These are phyloP conservation scores for Coleophora flavipennella DNA, from an alignment of 2,888 invertebrate genomes.

Conservation along the genomic window DNA sequence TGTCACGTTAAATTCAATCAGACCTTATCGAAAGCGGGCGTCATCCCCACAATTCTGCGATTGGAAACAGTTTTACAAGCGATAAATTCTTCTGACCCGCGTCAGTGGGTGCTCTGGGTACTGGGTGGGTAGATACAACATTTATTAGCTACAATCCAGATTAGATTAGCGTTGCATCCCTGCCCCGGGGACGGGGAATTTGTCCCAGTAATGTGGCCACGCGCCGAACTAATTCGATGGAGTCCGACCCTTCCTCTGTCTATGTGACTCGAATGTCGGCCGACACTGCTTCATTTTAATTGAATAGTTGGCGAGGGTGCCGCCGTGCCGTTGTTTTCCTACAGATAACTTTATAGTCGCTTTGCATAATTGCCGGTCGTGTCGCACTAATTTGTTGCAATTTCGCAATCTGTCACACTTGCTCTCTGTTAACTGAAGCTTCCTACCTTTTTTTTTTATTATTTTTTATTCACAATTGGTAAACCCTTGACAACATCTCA, in stretches of 20 bases:
- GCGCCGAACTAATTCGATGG: conserved; percentile 67
- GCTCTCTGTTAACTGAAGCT: conserved; percentile 3
- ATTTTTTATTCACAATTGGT: too few relatives aligned
- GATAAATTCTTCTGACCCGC: conserved; percentile 64
- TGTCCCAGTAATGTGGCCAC: conserved; percentile 70
- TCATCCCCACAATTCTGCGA: conserved; percentile 60
- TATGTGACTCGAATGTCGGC: conserved; percentile 65
- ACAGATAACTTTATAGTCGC: conserved; percentile 63
- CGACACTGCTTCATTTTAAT: conserved; percentile 66
- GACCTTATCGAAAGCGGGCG: conserved; percentile 41
- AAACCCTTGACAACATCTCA: too few relatives aligned
- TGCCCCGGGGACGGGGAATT: conserved; percentile 56
- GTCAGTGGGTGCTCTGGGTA: conserved; percentile 32
- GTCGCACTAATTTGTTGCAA: conserved; percentile 60
- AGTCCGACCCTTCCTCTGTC: conserved; percentile 45
- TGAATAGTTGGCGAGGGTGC: conserved; percentile 63
- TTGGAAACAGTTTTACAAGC: conserved; percentile 73
- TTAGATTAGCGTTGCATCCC: conserved; percentile 71
- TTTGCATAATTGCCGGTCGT: conserved; percentile 64
- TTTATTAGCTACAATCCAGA: conserved; percentile 71
- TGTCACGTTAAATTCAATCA: conserved; percentile 65
- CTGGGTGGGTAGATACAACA: conserved; percentile 38
- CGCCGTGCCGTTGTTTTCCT: conserved; percentile 56
- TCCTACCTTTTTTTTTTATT: too few relatives aligned
- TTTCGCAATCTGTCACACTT: conserved; percentile 63